Base-by-base conservation (phyloP, 1,140 invertebrate genomes). In the Scaptomyza graminum region DNA sequence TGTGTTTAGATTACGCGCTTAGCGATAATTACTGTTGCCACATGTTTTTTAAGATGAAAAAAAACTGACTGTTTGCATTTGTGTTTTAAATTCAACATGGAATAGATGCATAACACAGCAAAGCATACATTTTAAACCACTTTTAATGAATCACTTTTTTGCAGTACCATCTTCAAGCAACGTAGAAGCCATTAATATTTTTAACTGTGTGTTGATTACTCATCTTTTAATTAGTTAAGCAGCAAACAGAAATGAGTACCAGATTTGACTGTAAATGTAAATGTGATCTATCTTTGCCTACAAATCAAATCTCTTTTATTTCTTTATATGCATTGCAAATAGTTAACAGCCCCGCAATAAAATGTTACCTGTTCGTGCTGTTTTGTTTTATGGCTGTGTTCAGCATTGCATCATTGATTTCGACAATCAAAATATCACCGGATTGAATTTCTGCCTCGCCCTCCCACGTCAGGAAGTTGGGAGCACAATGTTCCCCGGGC, bases 391-490 rank as follows among this genome's bases (percentile, higher is more conserved):
- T 68, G 8, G 49, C 54, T 90, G 76, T 70, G 55, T 76, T 91
- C 22, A 94, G 84, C 62, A 92, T 90, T 47, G 93, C 92, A 85
- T 94, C 94, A 69, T 94, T 94, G 80, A 95, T 95, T 83, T 94
- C 93, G n/a, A 95, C 94, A 79, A 95, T 93, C 70, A 95, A 93
- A 73, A 95, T 94, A 91, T 95, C 94, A 39, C 94, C 94, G 59
- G 93, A 94, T 87, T 95, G 94, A 43, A 95, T 94, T 84, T 94
- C 94, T 11, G 93, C 93, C 43, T 93, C 90, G 16, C 93, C 94
- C 72, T 94, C 93, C 94, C 94, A 95, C 60, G 93, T 93, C 43
- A 94, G 91, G 60, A 93, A 92, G 90, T 93, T 92, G 47, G 94
- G 93, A 52, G 93, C 90, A 74, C 94, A 94, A 13, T 69, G 56